A percentile compares a stretch with the other conserved stretches of the same genome.
Conservation (phyloP, 2,797 vertebrate species). For the Spizella passerina region DNA sequence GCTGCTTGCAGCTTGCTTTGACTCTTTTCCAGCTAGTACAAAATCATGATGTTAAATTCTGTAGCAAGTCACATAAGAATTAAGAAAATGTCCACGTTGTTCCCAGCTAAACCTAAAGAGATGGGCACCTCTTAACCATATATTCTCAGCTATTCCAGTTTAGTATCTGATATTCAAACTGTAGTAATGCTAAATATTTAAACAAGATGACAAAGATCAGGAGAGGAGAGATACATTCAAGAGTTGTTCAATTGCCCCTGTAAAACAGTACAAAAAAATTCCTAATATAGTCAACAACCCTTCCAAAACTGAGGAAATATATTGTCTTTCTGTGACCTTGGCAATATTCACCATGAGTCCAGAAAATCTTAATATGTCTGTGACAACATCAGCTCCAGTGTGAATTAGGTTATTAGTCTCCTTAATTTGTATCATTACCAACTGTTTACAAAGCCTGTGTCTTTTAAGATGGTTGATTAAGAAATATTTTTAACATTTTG, state of each 20-base stretch:
- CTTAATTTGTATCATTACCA: not conserved
- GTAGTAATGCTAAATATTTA: not conserved
- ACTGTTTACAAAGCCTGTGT: not conserved
- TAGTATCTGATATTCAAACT: not conserved
- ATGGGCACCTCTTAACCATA: not conserved
- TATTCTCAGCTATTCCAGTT: not conserved
- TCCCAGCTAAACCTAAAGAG: not conserved
- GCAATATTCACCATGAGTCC: not conserved
- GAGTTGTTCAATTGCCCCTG: not conserved
- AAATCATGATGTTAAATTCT: not conserved
- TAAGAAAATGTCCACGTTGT: not conserved
- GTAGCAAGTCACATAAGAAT: not conserved
- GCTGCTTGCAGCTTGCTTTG: not conserved
- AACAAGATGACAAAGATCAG: not conserved
- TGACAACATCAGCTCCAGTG: not conserved
- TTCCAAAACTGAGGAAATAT: not conserved
- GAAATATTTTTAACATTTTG: conserved; percentile 13
- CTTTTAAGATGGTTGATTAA: conserved; percentile 8
- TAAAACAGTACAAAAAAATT: not conserved
- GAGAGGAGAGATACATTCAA: not conserved
- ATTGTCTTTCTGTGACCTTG: not conserved
- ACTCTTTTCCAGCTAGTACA: not conserved
- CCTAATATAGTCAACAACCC: not conserved
- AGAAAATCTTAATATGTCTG: not conserved
- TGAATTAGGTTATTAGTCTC: conserved; percentile 11